Evolutionary conservation across 1,140 invertebrate species (phyloP).

Genomic region (Trachelipus rathkii): DNA sequence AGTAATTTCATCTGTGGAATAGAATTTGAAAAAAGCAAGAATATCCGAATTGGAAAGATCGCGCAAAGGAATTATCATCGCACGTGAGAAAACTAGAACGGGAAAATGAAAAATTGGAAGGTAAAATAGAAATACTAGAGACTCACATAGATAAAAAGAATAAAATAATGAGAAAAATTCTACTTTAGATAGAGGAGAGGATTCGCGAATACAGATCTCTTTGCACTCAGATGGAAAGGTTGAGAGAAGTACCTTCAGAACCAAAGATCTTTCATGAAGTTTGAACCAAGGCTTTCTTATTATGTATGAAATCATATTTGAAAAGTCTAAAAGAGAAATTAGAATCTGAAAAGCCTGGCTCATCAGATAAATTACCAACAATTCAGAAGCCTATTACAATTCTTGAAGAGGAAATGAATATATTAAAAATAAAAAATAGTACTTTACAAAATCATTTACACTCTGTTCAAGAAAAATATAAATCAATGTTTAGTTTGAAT

Average conservation of each 20-base stretch:
- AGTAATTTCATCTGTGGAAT: background rate
- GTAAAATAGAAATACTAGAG: background rate
- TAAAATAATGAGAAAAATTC: background rate
- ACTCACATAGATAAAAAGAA: background rate
- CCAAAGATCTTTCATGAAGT: too few relatives aligned
- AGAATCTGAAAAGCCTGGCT: background rate
- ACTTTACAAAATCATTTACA: background rate
- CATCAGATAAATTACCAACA: too few relatives aligned
- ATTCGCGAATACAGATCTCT: background rate
- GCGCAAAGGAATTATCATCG: background rate
- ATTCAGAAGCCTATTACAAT: background rate
- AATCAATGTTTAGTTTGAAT: background rate
- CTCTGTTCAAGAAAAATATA: background rate
- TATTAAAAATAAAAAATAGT: background rate
- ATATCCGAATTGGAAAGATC: slow-evolving; percentile 1
- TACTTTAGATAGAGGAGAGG: background rate
- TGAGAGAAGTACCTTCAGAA: slow-evolving; percentile 1
- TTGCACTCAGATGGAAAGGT: background rate
- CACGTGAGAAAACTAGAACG: background rate
- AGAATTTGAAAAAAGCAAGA: background rate
- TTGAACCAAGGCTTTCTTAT: too few relatives aligned
- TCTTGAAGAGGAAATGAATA: background rate
- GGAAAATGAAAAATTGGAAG: background rate
- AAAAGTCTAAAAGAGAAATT: background rate
- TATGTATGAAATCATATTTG: too few relatives aligned